phyloP scores from a whole-genome alignment of 2,888 invertebrate species.

The Cremastobaeus sp. region DNA sequence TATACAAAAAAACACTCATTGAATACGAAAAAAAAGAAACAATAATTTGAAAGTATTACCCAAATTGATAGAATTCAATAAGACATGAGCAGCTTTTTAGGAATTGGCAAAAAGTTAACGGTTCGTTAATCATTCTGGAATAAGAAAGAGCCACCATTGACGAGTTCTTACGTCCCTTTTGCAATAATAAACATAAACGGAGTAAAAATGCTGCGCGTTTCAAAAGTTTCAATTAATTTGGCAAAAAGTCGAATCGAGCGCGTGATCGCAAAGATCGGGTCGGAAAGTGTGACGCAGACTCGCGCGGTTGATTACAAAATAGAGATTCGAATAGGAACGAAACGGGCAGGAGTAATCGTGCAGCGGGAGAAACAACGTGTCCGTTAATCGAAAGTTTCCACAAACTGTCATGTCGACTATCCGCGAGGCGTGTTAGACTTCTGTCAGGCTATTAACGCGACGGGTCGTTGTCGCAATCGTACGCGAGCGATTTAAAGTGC shows the following conservation, averaged over 20 bases:
- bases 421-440: constrained; percentile 60
- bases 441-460: constrained; percentile 61
- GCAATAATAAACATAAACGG: not conserved
- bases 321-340: constrained; percentile 42
- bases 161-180: too few relatives aligned
- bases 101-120: too few relatives aligned
- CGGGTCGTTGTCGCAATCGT: constrained; percentile 60
- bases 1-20: too few relatives aligned
- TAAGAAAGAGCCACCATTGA: not conserved
- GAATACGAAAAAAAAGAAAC: too few relatives aligned
- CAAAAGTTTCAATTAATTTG: constrained; percentile 28
- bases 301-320: constrained; percentile 44
- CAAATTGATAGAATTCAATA: too few relatives aligned
- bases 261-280: constrained; percentile 24
- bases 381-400: constrained; percentile 63
- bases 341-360: constrained; percentile 52
- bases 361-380: constrained; percentile 60
- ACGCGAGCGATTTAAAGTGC: constrained; percentile 59
- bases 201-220: not conserved
- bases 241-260: constrained; percentile 21
- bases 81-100: too few relatives aligned
- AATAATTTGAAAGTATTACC: too few relatives aligned
- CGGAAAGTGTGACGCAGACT: constrained; percentile 23
- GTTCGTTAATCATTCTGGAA: not conserved
- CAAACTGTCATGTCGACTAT: constrained; percentile 62